Evolutionary conservation across 2,888 invertebrate species (phyloP).

Genomic region (Spodoptera littoralis): DNA sequence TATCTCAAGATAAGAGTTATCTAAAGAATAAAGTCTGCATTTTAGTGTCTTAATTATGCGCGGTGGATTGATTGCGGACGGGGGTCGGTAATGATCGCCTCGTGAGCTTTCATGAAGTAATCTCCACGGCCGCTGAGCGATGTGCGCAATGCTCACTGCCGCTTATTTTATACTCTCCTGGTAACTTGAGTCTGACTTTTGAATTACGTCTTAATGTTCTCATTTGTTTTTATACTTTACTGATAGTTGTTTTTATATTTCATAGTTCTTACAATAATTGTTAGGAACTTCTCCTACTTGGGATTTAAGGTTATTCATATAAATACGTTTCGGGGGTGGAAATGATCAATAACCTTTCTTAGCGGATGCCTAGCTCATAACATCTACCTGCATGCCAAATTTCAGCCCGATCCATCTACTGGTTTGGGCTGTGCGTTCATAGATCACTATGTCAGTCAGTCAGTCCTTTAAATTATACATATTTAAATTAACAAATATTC

Average conservation of each 20-base stretch:
- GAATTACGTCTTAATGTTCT: constrained; percentile 15
- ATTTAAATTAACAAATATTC: too few species aligned
- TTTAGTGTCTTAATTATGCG: constrained; percentile 79
- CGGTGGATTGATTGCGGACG: constrained; percentile 77
- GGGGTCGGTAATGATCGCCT: constrained; percentile 74
- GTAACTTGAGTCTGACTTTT: constrained; percentile 24
- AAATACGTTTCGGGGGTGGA: too few species aligned
- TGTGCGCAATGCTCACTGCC: constrained; percentile 51
- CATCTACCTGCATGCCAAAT: too few species aligned
- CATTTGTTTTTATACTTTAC: constrained; percentile 8
- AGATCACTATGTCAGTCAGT: too few species aligned
- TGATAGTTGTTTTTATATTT: background rate
- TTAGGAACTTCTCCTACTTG: too few species aligned
- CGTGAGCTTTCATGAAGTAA: constrained; percentile 78
- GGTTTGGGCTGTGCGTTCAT: too few species aligned
- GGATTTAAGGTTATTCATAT: too few species aligned
- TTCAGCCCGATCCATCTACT: too few species aligned
- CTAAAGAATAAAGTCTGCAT: constrained; percentile 65
- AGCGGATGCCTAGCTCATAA: too few species aligned
- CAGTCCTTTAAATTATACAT: too few species aligned
- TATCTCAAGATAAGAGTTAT: constrained; percentile 61
- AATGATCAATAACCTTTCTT: too few species aligned
- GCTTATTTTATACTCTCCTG: constrained; percentile 57
- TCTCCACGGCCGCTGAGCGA: constrained; percentile 66
- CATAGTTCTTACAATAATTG: too few species aligned